Base-by-base conservation (phyloP, 2,888 invertebrate species). In the Apoda limacodes region DNA sequence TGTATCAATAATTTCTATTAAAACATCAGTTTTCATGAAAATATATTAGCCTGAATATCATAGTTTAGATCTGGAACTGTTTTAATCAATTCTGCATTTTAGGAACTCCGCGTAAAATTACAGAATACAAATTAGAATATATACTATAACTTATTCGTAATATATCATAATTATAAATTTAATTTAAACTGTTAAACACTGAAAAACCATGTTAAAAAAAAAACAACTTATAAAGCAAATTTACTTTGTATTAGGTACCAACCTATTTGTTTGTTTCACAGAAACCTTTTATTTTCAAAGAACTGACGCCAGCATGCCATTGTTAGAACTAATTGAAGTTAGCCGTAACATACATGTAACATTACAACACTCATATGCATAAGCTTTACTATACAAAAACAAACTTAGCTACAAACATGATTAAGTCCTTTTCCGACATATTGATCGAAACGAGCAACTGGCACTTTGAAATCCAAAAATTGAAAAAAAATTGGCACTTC, bases 331-430 rank as follows among this genome's bases (percentile, higher is more conserved):
- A 45, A 5, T 48, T 35, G 40, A 44, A 55, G 55, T 58, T 51
- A 56, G 43, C 39, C 42, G 46, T 17, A n/a, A 17, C 17, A 55
- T 26, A 56, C 56, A 46, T 50, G 68, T 65, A 68, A 68, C 67
- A 53, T 46, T 40, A 45, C 48, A 37, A 38, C 36, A 27, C 46
- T 48, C 48, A 71, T 62, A 55, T 48, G 64, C 35, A 60, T 26
- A 67, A 69, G 69, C 69, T 63, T 55, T 17, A 72, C 74, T 64
- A 65, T 47, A 53, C 5, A 7, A 7, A 17, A 54, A 60, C 45
- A 43, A 39, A 48, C 46, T 46, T 37, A 50, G 39, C 46, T 78
- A 78, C 78, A 71, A 76, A 78, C 78, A 68, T 75, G 47, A 48
- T 59, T 61, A 54, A 34, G 46, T 49, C 45, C 44, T 36, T 32